These are phyloP conservation scores for Sarcophaga rosellei DNA, from an alignment of 2,888 invertebrate genomes.

Conservation along the genomic window DNA sequence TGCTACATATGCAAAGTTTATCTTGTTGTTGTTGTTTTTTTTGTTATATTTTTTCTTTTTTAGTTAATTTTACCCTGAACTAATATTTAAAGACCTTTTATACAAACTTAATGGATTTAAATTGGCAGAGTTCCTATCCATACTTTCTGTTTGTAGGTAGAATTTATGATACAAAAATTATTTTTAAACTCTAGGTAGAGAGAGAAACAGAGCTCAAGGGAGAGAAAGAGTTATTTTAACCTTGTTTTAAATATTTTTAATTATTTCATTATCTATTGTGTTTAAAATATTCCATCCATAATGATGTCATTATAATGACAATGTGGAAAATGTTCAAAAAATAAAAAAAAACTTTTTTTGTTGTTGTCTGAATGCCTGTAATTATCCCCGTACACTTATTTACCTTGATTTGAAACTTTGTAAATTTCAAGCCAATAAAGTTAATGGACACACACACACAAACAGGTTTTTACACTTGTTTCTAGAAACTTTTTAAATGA, in stretches of 20 bases:
- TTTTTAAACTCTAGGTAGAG: not conserved
- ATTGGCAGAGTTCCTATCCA: not conserved
- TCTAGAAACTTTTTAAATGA: no score
- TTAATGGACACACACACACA: no score
- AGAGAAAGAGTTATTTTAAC: not conserved
- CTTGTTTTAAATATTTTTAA: not conserved
- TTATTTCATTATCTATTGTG: not conserved
- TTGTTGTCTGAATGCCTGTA: no score
- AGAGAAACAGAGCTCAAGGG: not conserved
- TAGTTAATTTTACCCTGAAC: not conserved
- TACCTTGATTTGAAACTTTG: no score
- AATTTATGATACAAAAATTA: no score
- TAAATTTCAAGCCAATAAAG: no score
- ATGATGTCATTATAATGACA: not conserved
- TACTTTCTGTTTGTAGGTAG: no score
- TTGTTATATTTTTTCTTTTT: no score
- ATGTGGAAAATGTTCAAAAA: not conserved
- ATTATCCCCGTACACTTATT: no score
- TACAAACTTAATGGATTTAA: constrained; percentile 46
- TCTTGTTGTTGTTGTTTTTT: not conserved
- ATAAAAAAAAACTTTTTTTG: not conserved
- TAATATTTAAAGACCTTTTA: constrained; percentile 28
- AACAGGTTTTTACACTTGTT: no score
- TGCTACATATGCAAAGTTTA: constrained; percentile 14
- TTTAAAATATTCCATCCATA: not conserved